Percentiles rank a stretch among this genome's conserved stretches.
phyloP scores from a whole-genome alignment of 2,113 vertebrate genomes.

The Peromyscus leucopus region DNA sequence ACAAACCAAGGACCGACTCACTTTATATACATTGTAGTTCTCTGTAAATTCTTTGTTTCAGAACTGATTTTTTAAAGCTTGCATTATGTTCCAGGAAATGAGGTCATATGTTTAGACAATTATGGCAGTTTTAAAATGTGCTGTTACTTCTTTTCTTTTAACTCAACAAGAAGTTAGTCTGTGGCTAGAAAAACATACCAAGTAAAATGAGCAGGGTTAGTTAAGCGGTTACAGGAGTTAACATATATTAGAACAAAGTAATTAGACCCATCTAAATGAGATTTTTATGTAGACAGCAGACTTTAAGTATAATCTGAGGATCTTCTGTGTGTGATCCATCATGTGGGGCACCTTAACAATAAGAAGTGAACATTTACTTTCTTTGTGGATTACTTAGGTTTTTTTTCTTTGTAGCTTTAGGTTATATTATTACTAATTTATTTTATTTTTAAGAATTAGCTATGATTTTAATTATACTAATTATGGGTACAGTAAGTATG shows the following conservation, averaged over 20 bases:
- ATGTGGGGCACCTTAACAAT: neutral
- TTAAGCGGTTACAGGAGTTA: neutral
- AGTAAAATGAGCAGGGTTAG: neutral
- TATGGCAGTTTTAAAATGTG: neutral
- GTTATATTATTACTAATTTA: neutral
- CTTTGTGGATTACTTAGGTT: neutral
- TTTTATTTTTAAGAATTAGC: neutral
- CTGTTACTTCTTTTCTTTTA: neutral
- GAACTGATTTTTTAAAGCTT: neutral
- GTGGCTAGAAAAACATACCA: neutral
- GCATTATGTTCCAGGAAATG: neutral
- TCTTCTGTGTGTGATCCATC: neutral
- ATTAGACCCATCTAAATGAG: neutral
- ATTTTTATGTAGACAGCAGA: neutral
- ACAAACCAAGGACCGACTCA: neutral
- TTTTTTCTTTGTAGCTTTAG: neutral
- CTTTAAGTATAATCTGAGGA: neutral
- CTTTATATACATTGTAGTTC: neutral
- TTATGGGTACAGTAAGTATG: neutral
- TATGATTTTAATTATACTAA: neutral
- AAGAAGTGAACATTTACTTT: neutral
- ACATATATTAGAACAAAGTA: neutral
- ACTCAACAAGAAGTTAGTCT: neutral
- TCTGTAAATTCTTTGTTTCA: constrained; percentile 12
- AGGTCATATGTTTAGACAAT: neutral